phyloP scores from a whole-genome alignment of 2,113 vertebrate genomes.

The Gnathonemus echidnorhynchus region DNA sequence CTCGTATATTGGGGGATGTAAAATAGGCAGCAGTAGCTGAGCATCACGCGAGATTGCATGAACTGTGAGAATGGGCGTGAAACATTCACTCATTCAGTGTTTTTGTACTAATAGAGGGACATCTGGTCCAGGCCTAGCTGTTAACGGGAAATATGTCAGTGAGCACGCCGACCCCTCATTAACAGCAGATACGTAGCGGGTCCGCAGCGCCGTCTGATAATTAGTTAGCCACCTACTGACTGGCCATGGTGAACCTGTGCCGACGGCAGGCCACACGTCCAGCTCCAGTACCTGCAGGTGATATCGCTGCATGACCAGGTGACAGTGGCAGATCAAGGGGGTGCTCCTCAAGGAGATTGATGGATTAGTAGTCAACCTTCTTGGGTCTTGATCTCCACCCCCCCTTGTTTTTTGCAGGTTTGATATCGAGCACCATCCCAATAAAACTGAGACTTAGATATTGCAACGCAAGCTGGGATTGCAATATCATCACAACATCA shows the following conservation, averaged over 20 bases:
- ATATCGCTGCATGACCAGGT: not conserved
- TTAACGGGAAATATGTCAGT: not conserved
- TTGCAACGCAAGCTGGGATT: not conserved
- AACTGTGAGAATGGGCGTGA: not conserved
- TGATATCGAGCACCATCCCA: not conserved
- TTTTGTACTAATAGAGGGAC: not conserved
- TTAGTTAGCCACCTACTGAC: not conserved
- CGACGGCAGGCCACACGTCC: not conserved
- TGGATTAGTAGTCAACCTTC: not conserved
- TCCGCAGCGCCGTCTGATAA: not conserved
- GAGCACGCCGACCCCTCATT: not conserved
- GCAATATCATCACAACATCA: not conserved
- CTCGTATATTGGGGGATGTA: not conserved
- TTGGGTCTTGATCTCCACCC: not conserved
- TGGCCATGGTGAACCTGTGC: not conserved
- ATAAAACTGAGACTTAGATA: not conserved
- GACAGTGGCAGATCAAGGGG: not conserved
- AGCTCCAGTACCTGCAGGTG: not conserved
- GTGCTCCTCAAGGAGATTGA: not conserved
- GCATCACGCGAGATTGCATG: too few relatives aligned
- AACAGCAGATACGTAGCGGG: not conserved
- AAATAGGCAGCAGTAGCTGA: too few relatives aligned
- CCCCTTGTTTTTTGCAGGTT: not conserved
- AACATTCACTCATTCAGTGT: not conserved
- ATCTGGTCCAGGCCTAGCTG: not conserved